Evolutionary conservation across 37 sponge, comb jelly and placozoan genomes (phyloP).

Genomic region (Lycopodina hypogea): DNA sequence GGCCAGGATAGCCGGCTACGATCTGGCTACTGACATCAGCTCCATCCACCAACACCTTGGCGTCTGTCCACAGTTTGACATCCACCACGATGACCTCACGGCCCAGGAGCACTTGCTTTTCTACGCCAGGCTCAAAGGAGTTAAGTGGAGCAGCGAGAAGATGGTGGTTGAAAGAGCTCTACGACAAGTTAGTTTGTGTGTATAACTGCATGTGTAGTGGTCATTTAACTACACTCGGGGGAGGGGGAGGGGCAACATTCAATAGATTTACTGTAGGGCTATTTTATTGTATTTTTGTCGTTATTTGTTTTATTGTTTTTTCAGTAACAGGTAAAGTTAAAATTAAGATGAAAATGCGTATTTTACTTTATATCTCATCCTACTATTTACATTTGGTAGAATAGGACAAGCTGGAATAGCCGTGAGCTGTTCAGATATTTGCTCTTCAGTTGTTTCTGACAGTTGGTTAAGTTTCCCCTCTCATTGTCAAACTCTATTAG

Average conservation of each 20-base stretch:
- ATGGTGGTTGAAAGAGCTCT: conserved; percentile 59
- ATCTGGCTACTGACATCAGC: conserved; percentile 53
- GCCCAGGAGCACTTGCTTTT: conserved; percentile 75
- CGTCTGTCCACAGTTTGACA: conserved; percentile 88
- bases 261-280: background rate
- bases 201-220: background rate
- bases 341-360: too few species aligned
- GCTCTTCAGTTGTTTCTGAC: too few species aligned
- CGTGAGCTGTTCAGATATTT: too few species aligned
- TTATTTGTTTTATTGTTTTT: background rate
- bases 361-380: too few species aligned
- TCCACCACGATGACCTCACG: conserved; percentile 63
- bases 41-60: conserved; percentile 67
- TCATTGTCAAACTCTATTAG: too few species aligned
- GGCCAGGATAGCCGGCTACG: conserved; percentile 66
- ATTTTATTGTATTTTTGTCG: background rate
- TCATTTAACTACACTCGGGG: background rate
- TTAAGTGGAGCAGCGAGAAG: conserved; percentile 47
- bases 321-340: too few species aligned
- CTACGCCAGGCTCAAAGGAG: conserved; percentile 78
- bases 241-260: too few species aligned
- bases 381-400: too few species aligned
- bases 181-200: conserved; percentile 47
- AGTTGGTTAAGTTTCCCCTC: too few species aligned
- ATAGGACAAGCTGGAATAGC: too few species aligned